Evolutionary conservation across 1,140 invertebrate species (phyloP).

Genomic region (Cotesia vestalis): DNA sequence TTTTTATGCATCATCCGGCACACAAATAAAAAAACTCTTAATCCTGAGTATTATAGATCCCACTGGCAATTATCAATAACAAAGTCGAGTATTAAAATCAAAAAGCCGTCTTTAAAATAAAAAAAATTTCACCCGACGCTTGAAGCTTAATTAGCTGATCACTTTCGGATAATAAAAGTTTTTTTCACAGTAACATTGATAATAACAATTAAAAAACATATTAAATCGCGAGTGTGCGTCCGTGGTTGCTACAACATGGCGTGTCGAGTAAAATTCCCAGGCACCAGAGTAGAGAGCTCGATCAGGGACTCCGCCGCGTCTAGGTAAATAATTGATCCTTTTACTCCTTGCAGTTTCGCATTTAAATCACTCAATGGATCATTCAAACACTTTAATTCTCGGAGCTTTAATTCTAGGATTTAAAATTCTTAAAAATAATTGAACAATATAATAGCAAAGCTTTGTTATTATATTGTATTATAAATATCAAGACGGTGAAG

Average conservation of each 20-base stretch:
- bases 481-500: background rate
- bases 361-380: background rate
- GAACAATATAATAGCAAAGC: too few species aligned
- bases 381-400: too few species aligned
- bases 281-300: background rate
- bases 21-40: too few species aligned
- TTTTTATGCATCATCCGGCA: too few species aligned
- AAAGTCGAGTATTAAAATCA: too few species aligned
- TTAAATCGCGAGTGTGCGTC: constrained; percentile 6
- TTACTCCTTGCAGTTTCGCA: background rate
- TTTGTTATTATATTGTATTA: background rate
- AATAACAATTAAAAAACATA: constrained; percentile 11
- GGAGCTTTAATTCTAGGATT: too few species aligned
- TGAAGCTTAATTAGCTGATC: background rate
- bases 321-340: constrained; percentile 18
- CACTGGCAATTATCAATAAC: too few species aligned
- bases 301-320: constrained; percentile 14
- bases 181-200: background rate
- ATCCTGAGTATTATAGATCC: too few species aligned
- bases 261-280: constrained; percentile 17
- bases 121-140: too few species aligned
- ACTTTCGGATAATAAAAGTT: background rate
- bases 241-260: constrained; percentile 23
- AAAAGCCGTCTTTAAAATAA: too few species aligned
- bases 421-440: too few species aligned